Conservation (phyloP, 2,113 vertebrate species). For the Melospiza melodia region DNA sequence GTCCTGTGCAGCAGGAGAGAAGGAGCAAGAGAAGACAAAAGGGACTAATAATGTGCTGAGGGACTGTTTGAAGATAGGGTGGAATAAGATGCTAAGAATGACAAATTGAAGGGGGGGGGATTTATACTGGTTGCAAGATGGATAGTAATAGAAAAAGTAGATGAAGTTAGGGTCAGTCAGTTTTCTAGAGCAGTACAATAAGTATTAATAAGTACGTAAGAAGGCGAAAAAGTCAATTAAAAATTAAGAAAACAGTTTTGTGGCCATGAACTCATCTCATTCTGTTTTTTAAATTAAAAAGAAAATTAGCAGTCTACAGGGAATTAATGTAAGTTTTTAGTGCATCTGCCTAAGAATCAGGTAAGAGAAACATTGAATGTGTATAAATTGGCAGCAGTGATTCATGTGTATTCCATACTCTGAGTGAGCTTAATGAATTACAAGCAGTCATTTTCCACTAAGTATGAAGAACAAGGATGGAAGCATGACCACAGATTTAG, state of each 20-base stretch:
- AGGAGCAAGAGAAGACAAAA: not conserved
- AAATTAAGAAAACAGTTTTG: not conserved
- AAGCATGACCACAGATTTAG: not conserved
- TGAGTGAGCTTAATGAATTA: not conserved
- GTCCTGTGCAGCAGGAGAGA: not conserved
- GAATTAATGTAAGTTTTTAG: not conserved
- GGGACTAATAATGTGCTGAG: not conserved
- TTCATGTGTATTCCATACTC: not conserved
- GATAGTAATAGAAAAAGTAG: not conserved
- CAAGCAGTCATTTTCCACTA: not conserved
- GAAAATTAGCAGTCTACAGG: not conserved
- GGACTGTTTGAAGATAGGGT: not conserved
- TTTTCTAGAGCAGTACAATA: not conserved
- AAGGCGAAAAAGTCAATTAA: not conserved
- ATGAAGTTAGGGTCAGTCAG: not conserved
- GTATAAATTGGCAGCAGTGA: not conserved
- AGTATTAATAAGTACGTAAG: not conserved
- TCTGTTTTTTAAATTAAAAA: not conserved
- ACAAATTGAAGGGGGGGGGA: not conserved
- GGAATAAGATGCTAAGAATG: not conserved
- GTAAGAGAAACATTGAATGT: not conserved
- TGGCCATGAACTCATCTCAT: not conserved
- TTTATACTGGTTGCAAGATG: not conserved
- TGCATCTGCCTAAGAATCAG: not conserved
- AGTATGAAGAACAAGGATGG: not conserved